These are phyloP conservation scores for Drosophila subquinaria DNA, from an alignment of 2,888 invertebrate genomes.

Conservation along the genomic window DNA sequence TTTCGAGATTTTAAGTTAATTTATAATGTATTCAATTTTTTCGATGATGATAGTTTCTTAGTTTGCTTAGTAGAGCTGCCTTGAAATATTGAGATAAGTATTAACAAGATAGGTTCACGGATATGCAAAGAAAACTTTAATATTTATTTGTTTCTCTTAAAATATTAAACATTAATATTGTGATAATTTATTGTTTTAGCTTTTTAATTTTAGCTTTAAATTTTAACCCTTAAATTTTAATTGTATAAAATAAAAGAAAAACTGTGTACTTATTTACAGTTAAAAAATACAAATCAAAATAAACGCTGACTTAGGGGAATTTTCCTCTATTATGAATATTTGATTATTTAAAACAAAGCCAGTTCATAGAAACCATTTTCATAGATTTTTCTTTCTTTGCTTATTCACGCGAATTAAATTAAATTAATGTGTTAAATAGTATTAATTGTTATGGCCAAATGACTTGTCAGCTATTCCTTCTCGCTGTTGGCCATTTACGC, in stretches of 20 bases:
- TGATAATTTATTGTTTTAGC: no score
- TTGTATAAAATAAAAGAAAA: not conserved
- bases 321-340: not conserved
- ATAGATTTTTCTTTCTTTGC: not conserved
- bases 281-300: not conserved
- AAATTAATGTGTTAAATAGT: slow-evolving; percentile 12
- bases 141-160: no score
- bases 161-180: no score
- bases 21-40: no score
- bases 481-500: slow-evolving; percentile 33
- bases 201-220: no score
- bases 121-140: no score
- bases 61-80: no score
- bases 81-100: no score
- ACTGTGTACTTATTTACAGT: not conserved
- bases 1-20: no score
- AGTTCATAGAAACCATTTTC: slow-evolving; percentile 4
- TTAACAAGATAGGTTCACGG: no score
- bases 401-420: slow-evolving; percentile 6
- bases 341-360: slow-evolving; percentile 1
- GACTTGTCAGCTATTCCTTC: slow-evolving; percentile 16
- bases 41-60: no score
- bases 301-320: not conserved
- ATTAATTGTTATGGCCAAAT: slow-evolving; percentile 21
- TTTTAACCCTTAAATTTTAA: no score